Evolutionary conservation across 1,140 invertebrate genomes (phyloP).

Genomic region (Trichoplusia ni): DNA sequence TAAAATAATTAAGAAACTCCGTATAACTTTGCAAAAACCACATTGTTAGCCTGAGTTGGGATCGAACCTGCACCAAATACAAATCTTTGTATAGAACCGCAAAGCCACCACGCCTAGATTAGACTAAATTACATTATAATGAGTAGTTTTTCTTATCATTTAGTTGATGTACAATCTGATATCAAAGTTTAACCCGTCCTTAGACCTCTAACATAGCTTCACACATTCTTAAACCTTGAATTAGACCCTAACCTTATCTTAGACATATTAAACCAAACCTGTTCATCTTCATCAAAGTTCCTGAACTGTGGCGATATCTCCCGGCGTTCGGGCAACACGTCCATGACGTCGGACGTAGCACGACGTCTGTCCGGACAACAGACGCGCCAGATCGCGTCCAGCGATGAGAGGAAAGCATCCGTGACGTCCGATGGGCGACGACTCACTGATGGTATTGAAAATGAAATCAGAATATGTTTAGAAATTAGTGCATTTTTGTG

Average conservation of each 20-base stretch:
- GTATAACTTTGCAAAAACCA: not conserved
- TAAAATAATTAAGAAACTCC: not conserved
- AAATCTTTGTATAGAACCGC: too few species aligned
- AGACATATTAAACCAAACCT: too few species aligned
- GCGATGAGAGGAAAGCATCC: conserved; percentile 47
- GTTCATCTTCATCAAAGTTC: conserved; percentile 55
- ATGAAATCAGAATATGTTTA: not conserved
- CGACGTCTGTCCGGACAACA: conserved; percentile 62
- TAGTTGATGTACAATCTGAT: too few species aligned
- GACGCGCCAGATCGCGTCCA: conserved; percentile 57
- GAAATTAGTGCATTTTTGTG: too few species aligned
- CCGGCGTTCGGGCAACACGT: conserved; percentile 41
- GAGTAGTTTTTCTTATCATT: too few species aligned
- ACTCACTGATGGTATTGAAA: conserved; percentile 5
- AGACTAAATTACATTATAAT: too few species aligned
- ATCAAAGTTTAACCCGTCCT: too few species aligned
- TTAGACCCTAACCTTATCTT: too few species aligned
- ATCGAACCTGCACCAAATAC: too few species aligned
- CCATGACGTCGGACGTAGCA: conserved; percentile 25
- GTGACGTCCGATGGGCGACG: conserved; percentile 50
- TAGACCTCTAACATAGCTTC: too few species aligned
- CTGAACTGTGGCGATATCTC: conserved; percentile 42
- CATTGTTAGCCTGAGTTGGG: not conserved
- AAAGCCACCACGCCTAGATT: too few species aligned
- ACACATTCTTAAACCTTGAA: too few species aligned